Evolutionary conservation across 2,113 vertebrate genomes (phyloP), one percentile per base, ranked within the genome.

Genomic region (Athene noctua): DNA sequence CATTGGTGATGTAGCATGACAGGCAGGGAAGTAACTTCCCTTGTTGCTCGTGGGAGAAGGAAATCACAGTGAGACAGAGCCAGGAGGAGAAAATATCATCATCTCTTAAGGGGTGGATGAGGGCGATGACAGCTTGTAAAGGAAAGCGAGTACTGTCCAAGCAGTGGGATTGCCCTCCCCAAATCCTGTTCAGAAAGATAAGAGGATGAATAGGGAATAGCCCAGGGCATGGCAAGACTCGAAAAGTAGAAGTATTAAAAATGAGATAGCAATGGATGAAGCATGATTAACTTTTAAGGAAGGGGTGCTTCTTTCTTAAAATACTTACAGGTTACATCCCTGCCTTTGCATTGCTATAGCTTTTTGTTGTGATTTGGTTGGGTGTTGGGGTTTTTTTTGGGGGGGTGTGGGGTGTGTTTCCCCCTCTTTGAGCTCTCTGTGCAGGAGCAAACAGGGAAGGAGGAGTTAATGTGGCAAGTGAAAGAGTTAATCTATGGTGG

Each of bases 1-100:
- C 15, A 11, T 21, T 0, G 1, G 44, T 62, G 49, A 29, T 13
- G 15, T 12, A 42, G 36, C 10, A 16, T 23, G 18, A 25, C 29
- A 68, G 65, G 47, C 46, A 52, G 66, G 42, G 79, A 74, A 19
- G 30, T 9, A 25, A 25, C 13, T 88, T 52, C 49, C 42, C 49
- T 13, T 51, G 32, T n/a, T 40, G 49, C 29, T 29, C 40, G 42
- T 26, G 23, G 10, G 32, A 25, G 57, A 77, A 42, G 62, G 63
- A 81, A 71, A 70, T 36, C 10, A 4, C 7, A 30, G 5, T 5
- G n/a, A 66, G 34, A 25, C 15, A 20, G 38, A 82, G 30, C 5
- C 25, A 20, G 36, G 1, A 38, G 23, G 18, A 55, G 16, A 51
- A 51, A 62, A 51, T n/a, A 54, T 25, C 25, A 8, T 14, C 15